Evolutionary conservation across 2,888 invertebrate genomes (phyloP), one percentile per base, ranked within the genome.

Genomic region (Volucella inflata): DNA sequence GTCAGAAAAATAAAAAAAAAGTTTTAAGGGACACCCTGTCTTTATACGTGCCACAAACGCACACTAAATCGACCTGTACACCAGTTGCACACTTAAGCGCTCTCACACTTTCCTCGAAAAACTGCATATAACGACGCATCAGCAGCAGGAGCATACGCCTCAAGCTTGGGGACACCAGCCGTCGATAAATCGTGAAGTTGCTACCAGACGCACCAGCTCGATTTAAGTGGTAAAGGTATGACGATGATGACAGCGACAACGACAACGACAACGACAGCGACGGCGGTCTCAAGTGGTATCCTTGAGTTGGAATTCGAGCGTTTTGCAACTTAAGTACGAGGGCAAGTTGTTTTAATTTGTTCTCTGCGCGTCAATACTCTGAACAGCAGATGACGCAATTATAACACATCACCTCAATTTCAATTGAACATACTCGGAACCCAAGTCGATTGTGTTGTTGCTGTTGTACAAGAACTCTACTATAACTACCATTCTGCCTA

Each of bases 341-440:
- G 80, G 72, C 80, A 72, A 85, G 71, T 51, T 81, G 76, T 76
- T 85, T 81, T 84, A 84, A 84, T 75, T 76, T 81, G 79, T 72
- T 55, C 82, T 76, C 42, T n/a, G 64, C 64, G 21, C 50, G 38
- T 42, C 67, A 48, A 71, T 70, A 76, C 60, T n/a, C 36, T 64
- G 81, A 85, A 76, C 85, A 30, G 30, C 30, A 85, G 76, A 81
- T 81, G 85, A 81, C 72, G 81, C 85, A 85, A 85, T 81, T 85
- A 85, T 81, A 85, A 68, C 81, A 85, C 80, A 85, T 81, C 81
- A 85, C 72, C 64, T 72, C 81, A 46, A 81, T 85, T 81, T 72
- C 81, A 46, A 81, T 85, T 81, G 81, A 76, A 77, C 76, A 68
- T 59, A 71, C 48, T 48, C 46, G 14, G 30, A 30, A 30, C 6